phyloP scores from a whole-genome alignment of 1,140 invertebrate genomes.

The Wiebesia pumilae region DNA sequence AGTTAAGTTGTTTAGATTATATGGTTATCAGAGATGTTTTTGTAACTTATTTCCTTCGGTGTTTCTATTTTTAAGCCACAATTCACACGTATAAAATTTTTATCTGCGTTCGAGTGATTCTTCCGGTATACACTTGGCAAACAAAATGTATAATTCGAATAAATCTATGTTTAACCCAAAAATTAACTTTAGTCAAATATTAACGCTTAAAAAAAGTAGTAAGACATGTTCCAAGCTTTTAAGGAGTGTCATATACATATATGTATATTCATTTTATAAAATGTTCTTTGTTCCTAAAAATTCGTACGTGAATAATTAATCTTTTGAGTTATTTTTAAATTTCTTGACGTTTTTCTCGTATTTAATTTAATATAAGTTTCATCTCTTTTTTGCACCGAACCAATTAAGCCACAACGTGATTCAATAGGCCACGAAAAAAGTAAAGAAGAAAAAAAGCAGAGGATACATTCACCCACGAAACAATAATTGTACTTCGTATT shows the following conservation, averaged over 20 bases:
- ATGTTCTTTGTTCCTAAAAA: not conserved
- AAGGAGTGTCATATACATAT: no score
- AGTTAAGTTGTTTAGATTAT: not conserved
- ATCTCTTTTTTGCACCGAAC: not conserved
- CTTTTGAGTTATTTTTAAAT: not conserved
- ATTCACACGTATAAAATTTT: not conserved
- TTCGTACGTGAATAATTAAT: not conserved
- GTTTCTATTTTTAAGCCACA: not conserved
- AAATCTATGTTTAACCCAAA: not conserved
- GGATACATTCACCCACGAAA: not conserved
- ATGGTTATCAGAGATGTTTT: not conserved
- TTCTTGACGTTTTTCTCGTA: not conserved
- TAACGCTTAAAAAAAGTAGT: not conserved
- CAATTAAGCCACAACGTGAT: slow-evolving; percentile 21
- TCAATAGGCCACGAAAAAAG: not conserved
- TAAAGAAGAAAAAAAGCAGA: not conserved
- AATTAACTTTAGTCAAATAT: not conserved
- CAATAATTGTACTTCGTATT: not conserved
- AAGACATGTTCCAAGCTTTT: no score
- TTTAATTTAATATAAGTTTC: not conserved
- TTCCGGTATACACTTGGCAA: not conserved
- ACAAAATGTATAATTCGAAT: not conserved
- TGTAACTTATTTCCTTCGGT: not conserved
- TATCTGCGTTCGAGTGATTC: not conserved
- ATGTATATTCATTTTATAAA: no score